Percentiles rank a stretch among this genome's conserved stretches.
phyloP scores from a whole-genome alignment of 2,113 vertebrate species.

The Callocephalon fimbriatum region DNA sequence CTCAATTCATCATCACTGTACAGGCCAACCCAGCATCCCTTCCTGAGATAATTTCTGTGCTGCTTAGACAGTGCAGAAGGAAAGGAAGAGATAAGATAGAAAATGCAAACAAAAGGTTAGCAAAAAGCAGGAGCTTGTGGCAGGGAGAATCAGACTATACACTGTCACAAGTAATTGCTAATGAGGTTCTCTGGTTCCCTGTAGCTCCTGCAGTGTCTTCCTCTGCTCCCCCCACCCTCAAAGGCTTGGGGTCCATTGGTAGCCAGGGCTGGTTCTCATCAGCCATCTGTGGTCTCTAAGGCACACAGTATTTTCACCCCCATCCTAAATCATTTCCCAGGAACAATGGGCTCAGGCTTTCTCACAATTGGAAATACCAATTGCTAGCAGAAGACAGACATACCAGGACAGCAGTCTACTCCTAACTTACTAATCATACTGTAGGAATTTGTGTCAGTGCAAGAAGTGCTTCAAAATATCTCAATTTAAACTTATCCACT shows the following conservation, averaged over 20 bases:
- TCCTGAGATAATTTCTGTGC: not conserved
- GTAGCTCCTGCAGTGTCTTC: not conserved
- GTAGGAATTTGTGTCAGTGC: constrained; percentile 29
- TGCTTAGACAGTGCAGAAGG: not conserved
- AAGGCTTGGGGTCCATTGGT: not conserved
- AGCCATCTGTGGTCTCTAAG: not conserved
- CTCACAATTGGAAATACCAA: not conserved
- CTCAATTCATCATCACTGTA: not conserved
- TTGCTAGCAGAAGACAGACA: not conserved
- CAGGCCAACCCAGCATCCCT: not conserved
- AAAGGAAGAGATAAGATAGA: not conserved
- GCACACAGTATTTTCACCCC: not conserved
- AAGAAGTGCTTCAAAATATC: constrained; percentile 62
- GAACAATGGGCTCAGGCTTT: not conserved
- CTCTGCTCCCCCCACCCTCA: not conserved
- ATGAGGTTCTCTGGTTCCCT: not conserved
- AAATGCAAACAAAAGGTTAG: not conserved
- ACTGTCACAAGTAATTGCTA: not conserved
- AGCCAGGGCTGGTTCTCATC: not conserved
- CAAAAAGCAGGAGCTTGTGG: not conserved
- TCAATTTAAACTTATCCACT: constrained; percentile 57
- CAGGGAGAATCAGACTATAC: not conserved
- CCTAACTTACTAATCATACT: constrained; percentile 26
- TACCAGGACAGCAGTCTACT: not conserved
- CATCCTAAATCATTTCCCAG: not conserved